Percentiles rank a stretch among this genome's conserved stretches.
Evolutionary conservation across 2,888 invertebrate species (phyloP).

Genomic region (Eledona agricola): DNA sequence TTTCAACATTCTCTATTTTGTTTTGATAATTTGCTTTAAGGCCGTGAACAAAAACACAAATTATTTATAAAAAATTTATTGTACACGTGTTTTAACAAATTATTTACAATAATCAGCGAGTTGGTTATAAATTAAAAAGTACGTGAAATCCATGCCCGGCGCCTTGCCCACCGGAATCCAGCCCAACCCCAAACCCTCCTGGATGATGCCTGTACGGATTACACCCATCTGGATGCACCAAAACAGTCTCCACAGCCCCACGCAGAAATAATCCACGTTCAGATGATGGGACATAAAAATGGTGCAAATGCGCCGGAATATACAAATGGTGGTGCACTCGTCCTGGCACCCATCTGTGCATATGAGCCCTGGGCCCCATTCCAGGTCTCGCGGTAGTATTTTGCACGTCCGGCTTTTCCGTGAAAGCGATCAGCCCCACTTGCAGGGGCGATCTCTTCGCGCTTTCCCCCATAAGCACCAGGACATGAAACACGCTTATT

Average conservation of each 20-base stretch:
- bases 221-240: conserved; percentile 19
- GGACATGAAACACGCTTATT: conserved; percentile 18
- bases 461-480: conserved; percentile 16
- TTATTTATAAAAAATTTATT: too few relatives aligned
- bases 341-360: conserved; percentile 45
- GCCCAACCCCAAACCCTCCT: conserved; percentile 48
- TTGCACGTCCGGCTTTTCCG: conserved; percentile 18
- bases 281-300: conserved; percentile 42
- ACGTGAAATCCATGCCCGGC: conserved; percentile 50
- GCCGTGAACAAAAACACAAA: too few relatives aligned
- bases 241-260: conserved; percentile 33
- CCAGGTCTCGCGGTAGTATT: too few relatives aligned
- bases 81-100: neutral
- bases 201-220: conserved; percentile 36
- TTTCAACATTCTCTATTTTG: too few relatives aligned
- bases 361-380: conserved; percentile 7
- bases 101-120: neutral
- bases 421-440: conserved; percentile 24
- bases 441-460: conserved; percentile 31
- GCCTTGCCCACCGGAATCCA: conserved; percentile 46
- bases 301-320: conserved; percentile 47
- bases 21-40: too few relatives aligned
- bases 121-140: conserved; percentile 18
- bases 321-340: conserved; percentile 46
- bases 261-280: conserved; percentile 35